These are phyloP conservation scores for Agrilus cyanescens DNA, from an alignment of 2,888 invertebrate genomes.

Conservation along the genomic window DNA sequence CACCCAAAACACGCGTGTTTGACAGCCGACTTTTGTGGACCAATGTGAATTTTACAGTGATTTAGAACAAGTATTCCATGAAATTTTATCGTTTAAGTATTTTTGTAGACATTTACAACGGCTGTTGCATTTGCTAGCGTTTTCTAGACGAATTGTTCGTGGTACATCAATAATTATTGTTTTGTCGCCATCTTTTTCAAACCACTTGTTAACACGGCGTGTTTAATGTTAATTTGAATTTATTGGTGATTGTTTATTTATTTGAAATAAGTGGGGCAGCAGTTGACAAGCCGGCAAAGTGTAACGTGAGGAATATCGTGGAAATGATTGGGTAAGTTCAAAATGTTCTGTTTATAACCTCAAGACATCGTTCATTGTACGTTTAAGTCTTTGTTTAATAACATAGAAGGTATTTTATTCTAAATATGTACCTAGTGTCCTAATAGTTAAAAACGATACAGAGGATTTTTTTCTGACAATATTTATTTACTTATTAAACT, in stretches of 20 bases:
- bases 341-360: slow-evolving; percentile 1
- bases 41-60: slow-evolving; percentile 30
- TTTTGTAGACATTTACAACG: slow-evolving; percentile 31
- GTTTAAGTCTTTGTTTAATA: no score
- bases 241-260: slow-evolving; percentile 4
- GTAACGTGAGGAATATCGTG: not conserved
- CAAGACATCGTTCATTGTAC: not conserved
- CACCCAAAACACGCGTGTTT: slow-evolving; percentile 30
- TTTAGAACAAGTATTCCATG: slow-evolving; percentile 31
- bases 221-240: slow-evolving; percentile 26
- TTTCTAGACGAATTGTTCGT: slow-evolving; percentile 24
- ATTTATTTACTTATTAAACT: no score
- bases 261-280: not conserved
- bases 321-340: slow-evolving; percentile 8
- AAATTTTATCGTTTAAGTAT: slow-evolving; percentile 32
- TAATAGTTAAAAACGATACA: no score
- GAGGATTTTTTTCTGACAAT: no score
- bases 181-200: slow-evolving; percentile 33
- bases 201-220: slow-evolving; percentile 37
- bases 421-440: no score
- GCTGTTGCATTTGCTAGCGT: slow-evolving; percentile 26
- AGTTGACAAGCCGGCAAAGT: not conserved
- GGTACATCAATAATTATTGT: slow-evolving; percentile 23
- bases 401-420: no score
- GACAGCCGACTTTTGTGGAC: slow-evolving; percentile 36